Conservation (phyloP, 2,113 vertebrate genomes). For the Pomatorhinus ruficollis region DNA sequence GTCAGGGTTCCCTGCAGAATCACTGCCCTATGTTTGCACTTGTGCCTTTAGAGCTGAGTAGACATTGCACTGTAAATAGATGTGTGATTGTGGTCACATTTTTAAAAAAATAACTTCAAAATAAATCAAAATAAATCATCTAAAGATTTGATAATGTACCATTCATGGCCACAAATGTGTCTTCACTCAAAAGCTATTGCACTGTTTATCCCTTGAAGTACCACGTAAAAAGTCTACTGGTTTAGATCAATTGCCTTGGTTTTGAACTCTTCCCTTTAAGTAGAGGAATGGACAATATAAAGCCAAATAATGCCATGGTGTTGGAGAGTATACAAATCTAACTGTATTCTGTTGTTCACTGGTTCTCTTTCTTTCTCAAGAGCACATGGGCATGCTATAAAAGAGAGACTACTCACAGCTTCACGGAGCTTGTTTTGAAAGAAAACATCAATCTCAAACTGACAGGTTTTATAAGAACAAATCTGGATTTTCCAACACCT, state of each 20-base stretch:
- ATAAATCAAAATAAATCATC: background rate
- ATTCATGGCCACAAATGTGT: background rate
- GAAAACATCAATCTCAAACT: background rate
- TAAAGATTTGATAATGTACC: background rate
- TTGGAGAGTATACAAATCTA: background rate
- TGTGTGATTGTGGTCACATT: background rate
- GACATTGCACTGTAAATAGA: background rate
- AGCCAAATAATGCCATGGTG: background rate
- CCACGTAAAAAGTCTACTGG: background rate
- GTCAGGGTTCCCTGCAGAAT: background rate
- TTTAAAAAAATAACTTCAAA: background rate
- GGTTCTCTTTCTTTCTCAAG: background rate
- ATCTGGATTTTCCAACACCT: constrained; percentile 27
- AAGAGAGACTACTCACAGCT: background rate
- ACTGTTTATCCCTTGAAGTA: background rate
- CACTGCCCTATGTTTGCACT: fast-evolving
- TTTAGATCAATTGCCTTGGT: background rate
- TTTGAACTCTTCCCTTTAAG: background rate
- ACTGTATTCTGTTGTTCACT: background rate
- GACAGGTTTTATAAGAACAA: constrained; percentile 30
- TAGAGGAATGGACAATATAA: background rate
- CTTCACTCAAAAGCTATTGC: background rate
- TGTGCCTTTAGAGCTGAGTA: background rate
- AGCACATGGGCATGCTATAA: background rate
- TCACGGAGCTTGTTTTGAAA: constrained; percentile 7